Conservation (phyloP, 2,113 vertebrate species). For the Actenoides lindsayi region DNA sequence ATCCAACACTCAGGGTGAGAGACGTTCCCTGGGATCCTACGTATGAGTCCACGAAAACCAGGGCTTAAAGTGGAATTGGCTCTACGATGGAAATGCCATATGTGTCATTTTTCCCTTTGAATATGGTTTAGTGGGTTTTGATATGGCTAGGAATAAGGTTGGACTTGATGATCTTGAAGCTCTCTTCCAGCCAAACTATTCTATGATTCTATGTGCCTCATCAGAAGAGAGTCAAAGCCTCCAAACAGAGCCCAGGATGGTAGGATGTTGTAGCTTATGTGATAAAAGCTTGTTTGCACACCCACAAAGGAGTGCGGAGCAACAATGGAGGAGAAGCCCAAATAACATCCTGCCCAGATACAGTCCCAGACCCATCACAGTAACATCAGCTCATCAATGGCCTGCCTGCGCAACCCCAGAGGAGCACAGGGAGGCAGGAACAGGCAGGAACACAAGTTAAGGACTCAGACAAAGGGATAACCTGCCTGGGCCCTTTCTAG, state of each 20-base stretch:
- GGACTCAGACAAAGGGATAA: neutral
- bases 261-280: neutral
- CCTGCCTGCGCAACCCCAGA: neutral
- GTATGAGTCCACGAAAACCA: neutral
- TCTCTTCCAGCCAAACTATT: too few species aligned
- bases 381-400: neutral
- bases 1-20: rapidly evolving
- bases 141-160: too few species aligned
- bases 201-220: neutral
- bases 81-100: neutral
- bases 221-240: neutral
- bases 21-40: neutral
- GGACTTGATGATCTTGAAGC: too few species aligned
- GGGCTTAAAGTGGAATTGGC: neutral
- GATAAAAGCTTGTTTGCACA: neutral
- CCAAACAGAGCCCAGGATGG: neutral
- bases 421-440: neutral
- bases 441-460: neutral
- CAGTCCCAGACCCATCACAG: neutral
- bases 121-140: neutral
- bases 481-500: neutral
- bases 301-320: neutral
- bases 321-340: neutral
- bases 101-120: neutral
- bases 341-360: neutral